Conservation (phyloP, 2,888 invertebrate genomes). For the Drosophila emarginata region DNA sequence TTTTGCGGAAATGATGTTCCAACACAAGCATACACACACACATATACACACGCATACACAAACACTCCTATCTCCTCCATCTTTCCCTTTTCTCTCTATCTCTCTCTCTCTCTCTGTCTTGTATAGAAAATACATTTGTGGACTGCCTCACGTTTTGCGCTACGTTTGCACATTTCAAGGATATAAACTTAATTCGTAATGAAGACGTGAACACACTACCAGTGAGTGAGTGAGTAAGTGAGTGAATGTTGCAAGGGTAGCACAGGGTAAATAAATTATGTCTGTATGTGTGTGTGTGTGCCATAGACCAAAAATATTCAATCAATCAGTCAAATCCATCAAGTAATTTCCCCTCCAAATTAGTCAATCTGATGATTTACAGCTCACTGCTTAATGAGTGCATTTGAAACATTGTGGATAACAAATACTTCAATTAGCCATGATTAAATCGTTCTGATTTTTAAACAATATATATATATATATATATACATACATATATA, state of each 20-base stretch:
- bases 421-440: background rate
- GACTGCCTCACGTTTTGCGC: constrained; percentile 58
- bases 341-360: constrained; percentile 66
- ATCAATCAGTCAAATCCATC: constrained; percentile 73
- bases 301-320: constrained; percentile 55
- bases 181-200: constrained; percentile 74
- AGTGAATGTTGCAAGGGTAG: background rate
- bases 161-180: constrained; percentile 74
- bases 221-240: background rate
- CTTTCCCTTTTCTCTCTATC: background rate
- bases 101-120: background rate
- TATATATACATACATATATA: too few relatives aligned
- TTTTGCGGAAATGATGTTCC: constrained; percentile 66
- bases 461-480: too few relatives aligned
- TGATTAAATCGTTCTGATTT: background rate
- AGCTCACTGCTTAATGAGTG: constrained; percentile 9
- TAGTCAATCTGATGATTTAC: constrained; percentile 62
- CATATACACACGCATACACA: too few relatives aligned
- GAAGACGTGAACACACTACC: constrained; percentile 62
- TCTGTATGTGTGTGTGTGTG: constrained; percentile 9
- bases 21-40: constrained; percentile 24
- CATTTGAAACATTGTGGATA: too few relatives aligned
- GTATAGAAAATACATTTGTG: constrained; percentile 30
- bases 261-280: background rate
- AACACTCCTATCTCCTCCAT: constrained; percentile 16